Evolutionary conservation across 2,888 invertebrate genomes (phyloP), one percentile per base, ranked within the genome.

Genomic region (Caenorhabditis drosophilae): DNA sequence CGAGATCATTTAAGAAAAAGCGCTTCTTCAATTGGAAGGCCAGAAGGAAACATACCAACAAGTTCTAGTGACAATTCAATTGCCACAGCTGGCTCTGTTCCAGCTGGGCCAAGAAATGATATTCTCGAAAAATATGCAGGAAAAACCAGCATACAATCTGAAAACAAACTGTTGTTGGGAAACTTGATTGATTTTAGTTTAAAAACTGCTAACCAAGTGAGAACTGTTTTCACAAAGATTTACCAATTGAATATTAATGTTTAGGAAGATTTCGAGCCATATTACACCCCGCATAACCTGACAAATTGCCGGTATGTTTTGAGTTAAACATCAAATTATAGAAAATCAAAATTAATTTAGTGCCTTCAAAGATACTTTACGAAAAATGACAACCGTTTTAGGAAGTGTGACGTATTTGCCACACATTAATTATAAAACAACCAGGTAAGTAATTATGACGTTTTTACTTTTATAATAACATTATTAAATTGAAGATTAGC

Each of bases 371-470:
- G 90, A 90, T 83, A 89, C 90, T 79, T 94, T 95, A 85, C 89
- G 92, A 70, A 95, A 95, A 83, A 86, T 97, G 62, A 88, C 96
- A 22, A 88, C 92, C 76, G 95, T 96, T 52, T 87, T 97, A 31
- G 92, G 94, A 69, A 91, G 90, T 75, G 91, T 92, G 0, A 61
- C 60, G 1, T 57, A 67, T 31, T 31, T 60, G 2, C 60, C 60
- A 2, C 47, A 35, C 16, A 31, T 47, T 4, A 47, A 47, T 35
- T 34, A 20, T 22, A 27, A 31, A 12, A 16, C n/a, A 15, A 27
- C n/a, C 18, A 27, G 25, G 45, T 45, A 18, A 27, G 45, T n/a
- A n/a, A n/a, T n/a, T n/a, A n/a, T n/a, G n/a, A n/a, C 4, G 7
- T 40, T 7, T n/a, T 11, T 16, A 40, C 9, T 40, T 22, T 20